phyloP scores from a whole-genome alignment of 2,797 vertebrate genomes.

The Microctenopoma stevenorrisi region DNA sequence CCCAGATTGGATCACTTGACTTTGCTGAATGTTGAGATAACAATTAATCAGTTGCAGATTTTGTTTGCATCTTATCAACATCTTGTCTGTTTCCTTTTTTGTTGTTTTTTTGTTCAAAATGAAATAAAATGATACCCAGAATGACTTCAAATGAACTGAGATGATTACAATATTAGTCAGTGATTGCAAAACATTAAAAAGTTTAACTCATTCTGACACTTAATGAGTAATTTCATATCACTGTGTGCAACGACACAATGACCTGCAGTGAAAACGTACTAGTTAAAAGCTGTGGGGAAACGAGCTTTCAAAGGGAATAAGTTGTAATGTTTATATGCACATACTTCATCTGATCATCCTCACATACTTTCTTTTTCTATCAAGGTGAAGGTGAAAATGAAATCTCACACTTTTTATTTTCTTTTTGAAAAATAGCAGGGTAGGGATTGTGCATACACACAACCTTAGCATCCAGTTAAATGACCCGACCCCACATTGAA shows the following conservation, averaged over 20 bases:
- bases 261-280: too few species aligned
- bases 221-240: too few species aligned
- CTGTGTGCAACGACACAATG: too few species aligned
- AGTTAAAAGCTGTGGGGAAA: too few species aligned
- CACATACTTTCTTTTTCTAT: neutral
- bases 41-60: neutral
- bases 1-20: neutral
- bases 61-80: neutral
- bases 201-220: too few species aligned
- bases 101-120: conserved; percentile 37
- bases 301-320: too few species aligned
- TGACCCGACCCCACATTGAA: too few species aligned
- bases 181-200: neutral
- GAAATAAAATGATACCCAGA: conserved; percentile 33
- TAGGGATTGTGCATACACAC: too few species aligned
- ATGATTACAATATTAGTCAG: conserved; percentile 5
- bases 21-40: neutral
- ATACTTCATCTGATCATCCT: neutral
- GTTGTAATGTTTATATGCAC: too few species aligned
- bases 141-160: conserved; percentile 29
- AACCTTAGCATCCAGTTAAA: too few species aligned
- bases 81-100: conserved; percentile 8
- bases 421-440: too few species aligned
- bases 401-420: neutral
- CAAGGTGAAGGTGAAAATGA: conserved; percentile 15